phyloP scores from a whole-genome alignment of 2,888 invertebrate genomes.

The Calephelis perditalis region DNA sequence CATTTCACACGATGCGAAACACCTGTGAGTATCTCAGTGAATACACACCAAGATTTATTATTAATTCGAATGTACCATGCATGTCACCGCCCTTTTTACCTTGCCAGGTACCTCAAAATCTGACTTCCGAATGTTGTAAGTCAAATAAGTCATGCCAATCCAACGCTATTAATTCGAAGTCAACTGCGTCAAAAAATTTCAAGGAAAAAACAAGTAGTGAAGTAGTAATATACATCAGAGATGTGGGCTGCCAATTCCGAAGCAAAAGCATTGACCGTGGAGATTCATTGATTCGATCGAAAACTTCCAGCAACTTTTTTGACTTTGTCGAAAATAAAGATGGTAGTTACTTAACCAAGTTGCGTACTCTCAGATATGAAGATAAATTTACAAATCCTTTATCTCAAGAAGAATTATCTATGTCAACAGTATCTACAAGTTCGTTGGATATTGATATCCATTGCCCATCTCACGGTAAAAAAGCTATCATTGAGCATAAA shows the following conservation, averaged over 20 bases:
- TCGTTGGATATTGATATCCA: conserved; percentile 43
- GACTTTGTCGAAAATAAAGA: conserved; percentile 40
- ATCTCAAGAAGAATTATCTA: conserved; percentile 36
- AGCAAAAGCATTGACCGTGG: conserved; percentile 39
- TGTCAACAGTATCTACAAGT: conserved; percentile 41
- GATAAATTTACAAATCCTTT: conserved; percentile 49
- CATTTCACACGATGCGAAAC: conserved; percentile 41
- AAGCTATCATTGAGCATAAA: conserved; percentile 12
- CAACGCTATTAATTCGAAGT: conserved; percentile 37
- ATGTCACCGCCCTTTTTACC: conserved; percentile 36
- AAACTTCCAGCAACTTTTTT: conserved; percentile 46
- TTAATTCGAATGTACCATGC: conserved; percentile 39
- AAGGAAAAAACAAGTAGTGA: conserved; percentile 34
- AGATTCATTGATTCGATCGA: conserved; percentile 39
- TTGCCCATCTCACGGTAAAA: conserved; percentile 44
- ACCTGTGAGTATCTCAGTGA: conserved; percentile 39
- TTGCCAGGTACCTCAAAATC: conserved; percentile 32
- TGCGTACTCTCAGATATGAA: conserved; percentile 46
- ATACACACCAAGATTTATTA: conserved; percentile 35
- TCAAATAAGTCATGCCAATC: conserved; percentile 61
- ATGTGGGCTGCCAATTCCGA: conserved; percentile 65
- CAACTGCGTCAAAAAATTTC: conserved; percentile 19
- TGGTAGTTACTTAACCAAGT: conserved; percentile 40
- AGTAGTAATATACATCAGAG: conserved; percentile 57
- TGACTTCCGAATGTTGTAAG: conserved; percentile 35